Evolutionary conservation across 2,888 invertebrate genomes (phyloP), one percentile per base, ranked within the genome.

Genomic region (Lithophane leautieri): DNA sequence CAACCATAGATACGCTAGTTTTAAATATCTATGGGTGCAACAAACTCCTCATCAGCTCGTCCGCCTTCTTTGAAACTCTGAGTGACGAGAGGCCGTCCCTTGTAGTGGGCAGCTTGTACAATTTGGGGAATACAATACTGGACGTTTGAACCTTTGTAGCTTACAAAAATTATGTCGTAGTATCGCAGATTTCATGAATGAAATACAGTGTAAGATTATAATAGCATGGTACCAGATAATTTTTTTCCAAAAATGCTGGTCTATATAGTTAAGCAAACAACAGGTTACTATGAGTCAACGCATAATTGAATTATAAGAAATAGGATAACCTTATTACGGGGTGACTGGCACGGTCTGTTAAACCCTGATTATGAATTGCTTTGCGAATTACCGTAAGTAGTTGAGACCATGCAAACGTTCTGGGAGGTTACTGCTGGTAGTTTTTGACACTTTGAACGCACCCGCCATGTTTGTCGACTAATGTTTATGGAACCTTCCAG

Each of bases 251-350:
- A 47, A 47, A 58, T 40, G 4, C 0, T 12, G 76, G 16, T 60
- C 58, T 61, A n/a, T 14, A 12, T 44, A 44, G 19, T 28, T 28
- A 25, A 22, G 22, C 25, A 54, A 19, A 52, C 52, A 54, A 54
- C 34, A 74, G 61, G 28, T 71, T 61, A 52, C 28, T 34, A 58
- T 67, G 83, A 84, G 61, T 69, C 82, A 81, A 67, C 40, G 12
- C 40, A 52, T 84, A 86, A 84, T 84, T 86, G 70, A 81, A 76
- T 86, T 86, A 86, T 69, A 61, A 81, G 75, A 76, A 71, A 84
- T 86, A 77, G 86, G 70, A 73, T 81, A 84, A 78, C 76, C 74
- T 73, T 77, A 86, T 84, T 76, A 84, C 61, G 73, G 58, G 61
- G 65, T 70, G 47, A 62, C 73, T 71, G 71, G 76, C 61, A 76